Evolutionary conservation across 1,140 invertebrate species (phyloP), one percentile per base, ranked within the genome.

Genomic region (Leguminivora glycinivorella): DNA sequence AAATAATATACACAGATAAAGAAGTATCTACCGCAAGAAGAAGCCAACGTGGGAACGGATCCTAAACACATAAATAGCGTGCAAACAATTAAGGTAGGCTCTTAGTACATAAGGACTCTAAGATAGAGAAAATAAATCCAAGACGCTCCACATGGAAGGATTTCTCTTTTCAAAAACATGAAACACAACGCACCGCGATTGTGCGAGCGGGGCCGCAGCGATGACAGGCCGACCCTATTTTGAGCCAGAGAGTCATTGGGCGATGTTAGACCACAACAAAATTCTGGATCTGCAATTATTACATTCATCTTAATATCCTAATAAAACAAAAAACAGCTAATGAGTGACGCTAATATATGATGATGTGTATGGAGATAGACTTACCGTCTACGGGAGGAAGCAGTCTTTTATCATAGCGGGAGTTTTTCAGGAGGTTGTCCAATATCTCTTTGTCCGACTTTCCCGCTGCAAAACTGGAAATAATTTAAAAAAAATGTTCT

Each of bases 401-500:
- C 83, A 97, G 94, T 93, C 96, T 93, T 94, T 96, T 97, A 93
- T 97, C 96, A 92, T 97, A 97, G 89, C 96, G 94, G 81, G 95
- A 95, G 79, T 94, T 94, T 92, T 94, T 93, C 80, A 96, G 92
- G 82, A 97, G 92, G 90, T 96, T 94, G 93, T 97, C 96, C 92
- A 97, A 91, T 88, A 97, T 96, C 92, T 97, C 96, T 92, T 97
- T 97, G 93, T 97, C 96, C 83, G 96, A 97, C 93, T 96, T 96
- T 79, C 96, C 96, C 90, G 96, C 95, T 88, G 96, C 95, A 92
- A 96, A 96, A 91, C 96, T 96, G 93, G 0, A 74, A 70, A 76
- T 26, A 34, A 56, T 56, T 14, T 17, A 66, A 29, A 26, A 70
- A 38, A 70, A 22, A 38, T 22, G 19, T n/a, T n/a, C 14, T 19